Evolutionary conservation across 2,113 vertebrate genomes (phyloP).

Genomic region (Ia io): DNA sequence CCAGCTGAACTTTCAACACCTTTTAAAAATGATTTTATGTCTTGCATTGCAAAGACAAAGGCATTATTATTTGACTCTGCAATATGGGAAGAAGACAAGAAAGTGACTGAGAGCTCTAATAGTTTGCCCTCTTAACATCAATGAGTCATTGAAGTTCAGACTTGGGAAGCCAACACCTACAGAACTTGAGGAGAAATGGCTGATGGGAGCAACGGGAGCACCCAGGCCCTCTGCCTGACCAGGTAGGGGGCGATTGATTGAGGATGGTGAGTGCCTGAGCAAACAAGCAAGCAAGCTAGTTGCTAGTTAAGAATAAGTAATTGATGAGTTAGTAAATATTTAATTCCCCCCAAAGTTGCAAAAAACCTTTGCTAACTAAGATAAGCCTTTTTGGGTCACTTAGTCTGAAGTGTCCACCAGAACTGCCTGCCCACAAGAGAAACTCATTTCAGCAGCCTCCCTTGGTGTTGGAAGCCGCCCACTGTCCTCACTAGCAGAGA

Average conservation of each 20-base stretch:
- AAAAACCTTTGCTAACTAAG: background rate
- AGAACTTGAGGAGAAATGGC: background rate
- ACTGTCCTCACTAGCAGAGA: too few species aligned
- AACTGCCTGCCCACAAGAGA: background rate
- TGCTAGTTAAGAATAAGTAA: background rate
- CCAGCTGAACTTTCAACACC: background rate
- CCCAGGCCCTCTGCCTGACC: background rate
- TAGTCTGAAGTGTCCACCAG: background rate
- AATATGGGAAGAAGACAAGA: background rate
- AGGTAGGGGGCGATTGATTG: background rate
- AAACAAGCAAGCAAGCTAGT: background rate
- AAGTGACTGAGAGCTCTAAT: background rate
- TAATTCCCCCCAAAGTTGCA: background rate
- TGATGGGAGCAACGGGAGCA: background rate
- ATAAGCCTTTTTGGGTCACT: background rate
- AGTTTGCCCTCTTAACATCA: background rate
- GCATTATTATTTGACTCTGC: constrained; percentile 9
- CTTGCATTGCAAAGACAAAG: background rate
- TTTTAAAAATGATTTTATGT: constrained; percentile 38
- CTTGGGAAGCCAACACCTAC: background rate
- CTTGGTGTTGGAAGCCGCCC: too few species aligned
- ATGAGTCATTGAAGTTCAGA: background rate
- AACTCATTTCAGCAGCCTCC: background rate
- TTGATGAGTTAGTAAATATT: background rate
- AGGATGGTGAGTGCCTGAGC: background rate